Evolutionary conservation across 2,113 vertebrate species (phyloP).

Genomic region (Dasyurus viverrinus): DNA sequence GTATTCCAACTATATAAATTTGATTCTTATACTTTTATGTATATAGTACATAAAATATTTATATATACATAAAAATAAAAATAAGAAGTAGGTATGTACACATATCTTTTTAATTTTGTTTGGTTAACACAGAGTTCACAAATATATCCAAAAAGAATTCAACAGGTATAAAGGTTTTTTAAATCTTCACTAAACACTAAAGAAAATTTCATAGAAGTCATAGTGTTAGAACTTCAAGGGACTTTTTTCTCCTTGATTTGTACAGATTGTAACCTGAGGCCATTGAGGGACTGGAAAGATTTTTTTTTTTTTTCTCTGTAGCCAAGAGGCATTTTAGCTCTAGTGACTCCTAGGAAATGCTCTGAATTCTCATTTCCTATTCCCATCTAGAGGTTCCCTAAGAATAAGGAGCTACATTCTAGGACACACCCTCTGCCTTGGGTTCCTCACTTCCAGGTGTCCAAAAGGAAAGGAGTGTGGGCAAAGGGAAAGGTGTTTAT

Average conservation of each 20-base stretch:
- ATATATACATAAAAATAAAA: no score
- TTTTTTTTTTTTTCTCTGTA: constrained; percentile 51
- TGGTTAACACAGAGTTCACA: background rate
- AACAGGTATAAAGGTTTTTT: background rate
- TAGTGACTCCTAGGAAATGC: background rate
- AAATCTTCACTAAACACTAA: background rate
- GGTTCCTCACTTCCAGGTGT: constrained; percentile 66
- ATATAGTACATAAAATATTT: background rate
- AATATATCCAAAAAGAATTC: background rate
- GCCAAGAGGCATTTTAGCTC: background rate
- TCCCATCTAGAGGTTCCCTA: background rate
- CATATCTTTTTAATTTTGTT: background rate
- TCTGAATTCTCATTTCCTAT: background rate
- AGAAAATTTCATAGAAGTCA: background rate
- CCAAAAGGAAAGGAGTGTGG: background rate
- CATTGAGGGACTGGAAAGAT: constrained; percentile 28
- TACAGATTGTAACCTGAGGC: constrained; percentile 41
- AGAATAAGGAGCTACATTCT: background rate
- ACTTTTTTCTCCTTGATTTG: background rate
- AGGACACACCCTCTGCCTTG: background rate
- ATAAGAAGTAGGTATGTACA: background rate
- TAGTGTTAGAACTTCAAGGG: background rate
- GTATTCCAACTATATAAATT: background rate
- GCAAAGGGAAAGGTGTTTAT: background rate
- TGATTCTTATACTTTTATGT: background rate